phyloP scores from a whole-genome alignment of 2,888 invertebrate genomes.

The Philonicus albiceps region DNA sequence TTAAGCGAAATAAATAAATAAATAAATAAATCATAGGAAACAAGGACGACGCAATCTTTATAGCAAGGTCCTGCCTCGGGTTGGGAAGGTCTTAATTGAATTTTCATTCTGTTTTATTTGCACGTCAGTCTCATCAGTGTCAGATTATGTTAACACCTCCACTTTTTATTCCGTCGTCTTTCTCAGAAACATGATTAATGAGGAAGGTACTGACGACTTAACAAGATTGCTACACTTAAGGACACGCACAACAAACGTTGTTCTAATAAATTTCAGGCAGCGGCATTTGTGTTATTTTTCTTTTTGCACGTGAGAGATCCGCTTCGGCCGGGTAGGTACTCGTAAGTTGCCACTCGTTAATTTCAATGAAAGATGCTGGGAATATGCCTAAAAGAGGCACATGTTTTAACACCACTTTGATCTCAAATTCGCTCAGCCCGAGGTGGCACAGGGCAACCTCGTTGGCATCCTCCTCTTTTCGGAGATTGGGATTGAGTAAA shows the following conservation, averaged over 20 bases:
- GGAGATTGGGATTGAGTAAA: neutral
- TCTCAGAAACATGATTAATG: constrained; percentile 18
- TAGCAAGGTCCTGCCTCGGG: neutral
- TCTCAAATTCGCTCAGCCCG: neutral
- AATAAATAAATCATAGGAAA: neutral
- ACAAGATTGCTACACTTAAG: constrained; percentile 29
- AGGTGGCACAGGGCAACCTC: neutral
- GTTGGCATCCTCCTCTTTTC: neutral
- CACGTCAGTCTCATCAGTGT: constrained; percentile 32
- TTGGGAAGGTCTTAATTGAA: neutral
- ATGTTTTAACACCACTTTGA: constrained; percentile 26
- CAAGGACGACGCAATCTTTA: neutral
- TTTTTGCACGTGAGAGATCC: neutral
- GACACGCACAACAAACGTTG: constrained; percentile 9
- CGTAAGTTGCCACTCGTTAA: constrained; percentile 22
- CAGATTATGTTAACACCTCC: constrained; percentile 30
- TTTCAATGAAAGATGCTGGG: neutral
- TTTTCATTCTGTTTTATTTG: constrained; percentile 1
- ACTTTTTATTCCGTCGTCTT: neutral
- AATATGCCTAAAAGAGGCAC: neutral
- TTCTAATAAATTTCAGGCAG: neutral
- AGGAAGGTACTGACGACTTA: constrained; percentile 1
- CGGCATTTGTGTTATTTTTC: neutral
- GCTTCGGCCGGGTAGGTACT: neutral
- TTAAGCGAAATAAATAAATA: too few species aligned